These are phyloP conservation scores for Leguminivora glycinivorella DNA, from an alignment of 1,140 invertebrate genomes.

Conservation along the genomic window DNA sequence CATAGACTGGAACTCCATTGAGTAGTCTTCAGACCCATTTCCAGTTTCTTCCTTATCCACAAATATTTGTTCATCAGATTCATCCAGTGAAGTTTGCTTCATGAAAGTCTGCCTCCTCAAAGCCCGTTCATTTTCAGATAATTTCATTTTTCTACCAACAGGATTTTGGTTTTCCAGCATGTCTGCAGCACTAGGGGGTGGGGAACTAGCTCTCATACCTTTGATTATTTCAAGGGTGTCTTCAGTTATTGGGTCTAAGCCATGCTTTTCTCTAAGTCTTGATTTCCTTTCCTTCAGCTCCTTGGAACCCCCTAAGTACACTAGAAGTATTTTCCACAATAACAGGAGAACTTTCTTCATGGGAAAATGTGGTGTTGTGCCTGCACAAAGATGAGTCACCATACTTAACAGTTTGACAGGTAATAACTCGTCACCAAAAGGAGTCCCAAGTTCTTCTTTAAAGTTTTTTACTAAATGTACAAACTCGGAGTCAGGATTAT, in stretches of 20 bases:
- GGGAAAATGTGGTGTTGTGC: slow-evolving; percentile 96
- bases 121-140: slow-evolving; percentile 66
- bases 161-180: slow-evolving; percentile 93
- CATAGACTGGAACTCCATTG: slow-evolving; percentile 73
- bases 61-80: slow-evolving; percentile 84
- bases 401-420: slow-evolving; percentile 94
- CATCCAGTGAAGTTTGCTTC: slow-evolving; percentile 96
- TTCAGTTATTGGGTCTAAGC: slow-evolving; percentile 88
- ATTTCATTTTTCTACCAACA: slow-evolving; percentile 80
- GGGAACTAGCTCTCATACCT: slow-evolving; percentile 96
- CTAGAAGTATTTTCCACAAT: slow-evolving; percentile 96
- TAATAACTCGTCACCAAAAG: slow-evolving; percentile 89
- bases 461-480: slow-evolving; percentile 86
- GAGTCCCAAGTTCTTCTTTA: slow-evolving; percentile 88
- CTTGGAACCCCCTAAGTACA: slow-evolving; percentile 93
- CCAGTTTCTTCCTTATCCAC: slow-evolving; percentile 84
- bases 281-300: slow-evolving; percentile 88
- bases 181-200: slow-evolving; percentile 95
- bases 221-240: slow-evolving; percentile 96
- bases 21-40: slow-evolving; percentile 74
- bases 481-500: slow-evolving; percentile 83
- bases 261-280: slow-evolving; percentile 85
- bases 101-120: slow-evolving; percentile 86
- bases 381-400: slow-evolving; percentile 97
- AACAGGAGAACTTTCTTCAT: slow-evolving; percentile 98